Conservation (phyloP, 2,797 vertebrate species). For the Syndactyla subalaris region DNA sequence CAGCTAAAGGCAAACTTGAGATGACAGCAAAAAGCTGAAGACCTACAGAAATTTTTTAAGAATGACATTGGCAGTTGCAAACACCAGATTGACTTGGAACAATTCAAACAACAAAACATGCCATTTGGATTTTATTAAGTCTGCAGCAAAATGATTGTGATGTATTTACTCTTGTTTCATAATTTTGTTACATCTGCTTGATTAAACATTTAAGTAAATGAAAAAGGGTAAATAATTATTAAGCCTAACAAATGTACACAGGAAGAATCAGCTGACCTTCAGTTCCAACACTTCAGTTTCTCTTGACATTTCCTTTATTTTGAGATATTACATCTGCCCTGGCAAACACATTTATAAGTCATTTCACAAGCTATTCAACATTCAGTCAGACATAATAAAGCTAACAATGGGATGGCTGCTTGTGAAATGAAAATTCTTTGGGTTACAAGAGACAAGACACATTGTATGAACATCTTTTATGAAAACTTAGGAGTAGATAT, state of each 20-base stretch:
- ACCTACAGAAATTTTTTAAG: background rate
- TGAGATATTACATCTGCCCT: background rate
- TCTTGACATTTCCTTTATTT: conserved; percentile 54
- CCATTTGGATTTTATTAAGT: background rate
- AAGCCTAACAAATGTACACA: background rate
- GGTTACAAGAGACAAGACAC: background rate
- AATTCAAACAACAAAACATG: background rate
- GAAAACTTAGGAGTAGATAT: background rate
- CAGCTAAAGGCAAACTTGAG: background rate
- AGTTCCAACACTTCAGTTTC: background rate
- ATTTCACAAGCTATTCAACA: conserved; percentile 21
- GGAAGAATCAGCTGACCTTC: conserved; percentile 37
- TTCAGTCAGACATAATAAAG: conserved; percentile 32
- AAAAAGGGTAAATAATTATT: conserved; percentile 12
- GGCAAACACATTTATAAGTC: conserved; percentile 4
- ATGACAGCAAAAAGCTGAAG: background rate
- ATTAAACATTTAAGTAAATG: conserved; percentile 24
- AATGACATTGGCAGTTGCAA: background rate
- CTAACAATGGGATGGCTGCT: conserved; percentile 5
- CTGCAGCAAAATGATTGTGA: background rate
- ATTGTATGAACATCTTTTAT: background rate
- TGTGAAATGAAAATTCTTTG: background rate
- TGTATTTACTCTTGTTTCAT: conserved; percentile 33
- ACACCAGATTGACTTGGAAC: background rate
- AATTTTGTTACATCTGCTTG: background rate